phyloP scores from a whole-genome alignment of 2,888 invertebrate genomes.

The Thyatira batis region DNA sequence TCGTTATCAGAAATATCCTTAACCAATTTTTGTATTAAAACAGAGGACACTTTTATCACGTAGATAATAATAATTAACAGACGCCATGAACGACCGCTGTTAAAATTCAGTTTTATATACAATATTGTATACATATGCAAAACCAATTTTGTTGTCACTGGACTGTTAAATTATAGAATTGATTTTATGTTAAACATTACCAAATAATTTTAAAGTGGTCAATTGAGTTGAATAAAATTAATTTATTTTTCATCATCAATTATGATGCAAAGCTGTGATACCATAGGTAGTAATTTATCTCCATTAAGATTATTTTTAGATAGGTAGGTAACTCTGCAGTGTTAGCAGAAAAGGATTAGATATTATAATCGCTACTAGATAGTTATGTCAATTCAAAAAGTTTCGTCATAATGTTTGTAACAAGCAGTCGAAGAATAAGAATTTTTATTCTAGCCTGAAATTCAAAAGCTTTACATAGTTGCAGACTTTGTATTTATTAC shows the following conservation, averaged over 20 bases:
- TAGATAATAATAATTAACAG: conserved; percentile 13
- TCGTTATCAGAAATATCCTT: conserved; percentile 19
- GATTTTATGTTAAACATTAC: not conserved
- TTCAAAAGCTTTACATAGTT: not conserved
- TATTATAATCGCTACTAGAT: too few species aligned
- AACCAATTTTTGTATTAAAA: conserved; percentile 25
- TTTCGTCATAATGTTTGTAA: not conserved
- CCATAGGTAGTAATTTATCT: too few species aligned
- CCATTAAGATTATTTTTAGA: too few species aligned
- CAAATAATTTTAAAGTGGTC: not conserved
- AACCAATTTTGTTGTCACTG: not conserved
- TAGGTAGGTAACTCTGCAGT: too few species aligned
- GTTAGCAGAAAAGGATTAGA: too few species aligned
- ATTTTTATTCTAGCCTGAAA: not conserved
- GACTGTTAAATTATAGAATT: not conserved
- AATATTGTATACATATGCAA: not conserved
- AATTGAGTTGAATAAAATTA: too few species aligned
- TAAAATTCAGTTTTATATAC: conserved; percentile 4
- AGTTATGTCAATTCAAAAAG: too few species aligned
- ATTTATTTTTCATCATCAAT: not conserved
- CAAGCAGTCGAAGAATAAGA: not conserved
- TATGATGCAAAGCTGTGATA: not conserved
- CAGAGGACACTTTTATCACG: conserved; percentile 26
- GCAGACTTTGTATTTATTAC: not conserved
- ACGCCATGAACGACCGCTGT: conserved; percentile 11